Base-by-base conservation (phyloP, 2,888 invertebrate species). In the Scaeva pyrastri region DNA sequence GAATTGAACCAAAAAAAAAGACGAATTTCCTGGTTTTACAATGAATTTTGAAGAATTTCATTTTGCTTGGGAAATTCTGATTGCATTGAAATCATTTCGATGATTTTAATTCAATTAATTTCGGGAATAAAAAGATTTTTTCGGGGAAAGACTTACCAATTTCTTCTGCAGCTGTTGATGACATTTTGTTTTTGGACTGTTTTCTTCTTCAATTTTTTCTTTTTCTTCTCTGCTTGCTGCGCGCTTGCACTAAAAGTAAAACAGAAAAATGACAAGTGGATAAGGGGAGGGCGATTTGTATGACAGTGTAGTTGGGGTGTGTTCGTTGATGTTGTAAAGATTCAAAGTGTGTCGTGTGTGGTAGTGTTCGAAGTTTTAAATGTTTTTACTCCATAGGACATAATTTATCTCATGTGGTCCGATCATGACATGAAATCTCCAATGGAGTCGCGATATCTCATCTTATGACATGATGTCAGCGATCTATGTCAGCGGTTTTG, bases 141-240 rank as follows among this genome's bases (percentile, higher is more conserved):
- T 70, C 43, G 4, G 8, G 41, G 60, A 71, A 77, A 21, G 73
- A 74, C 60, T 91, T 91, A 92, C 92, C 92, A 89, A 92, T 92
- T 91, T 92, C 92, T 88, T 91, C 91, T 87, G 89, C 89, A 81
- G 91, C 89, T 88, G 90, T 89, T 83, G 90, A 90, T 91, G 91
- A 91, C 92, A 92, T 92, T 91, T 90, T 91, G 85, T 88, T 89
- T 88, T 86, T 74, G 64, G 26, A 52, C 52, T 71, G 76, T 80
- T 86, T 70, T 45, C 48, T 58, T 62, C 56, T 71, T 41, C 31
- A 31, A 5, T 31, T 31, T 31, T 31, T 31, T 43, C 68, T 74
- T 64, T 31, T 60, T 50, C 8, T 23, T 23, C 21, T 21, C 0
- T 52, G 52, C 52, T 31, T 26, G 26, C 26, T 26, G 4, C 26